Evolutionary conservation across 2,797 vertebrate genomes (phyloP).

Genomic region (Hippoglossus hippoglossus): DNA sequence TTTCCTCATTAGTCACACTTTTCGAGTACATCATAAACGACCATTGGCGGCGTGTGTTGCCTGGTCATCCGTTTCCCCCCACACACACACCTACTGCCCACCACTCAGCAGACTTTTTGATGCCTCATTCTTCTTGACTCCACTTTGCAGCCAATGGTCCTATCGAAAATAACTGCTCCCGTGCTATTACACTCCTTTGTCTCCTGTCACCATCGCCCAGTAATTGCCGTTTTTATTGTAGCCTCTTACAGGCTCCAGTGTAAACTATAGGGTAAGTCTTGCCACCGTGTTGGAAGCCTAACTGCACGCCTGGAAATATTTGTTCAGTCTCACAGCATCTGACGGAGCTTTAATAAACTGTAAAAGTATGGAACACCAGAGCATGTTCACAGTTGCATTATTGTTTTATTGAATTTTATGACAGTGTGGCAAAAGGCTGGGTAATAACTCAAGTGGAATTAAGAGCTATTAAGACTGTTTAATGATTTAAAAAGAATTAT

Average conservation of each 20-base stretch:
- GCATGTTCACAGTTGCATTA: conserved; percentile 4
- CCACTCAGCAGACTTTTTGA: conserved; percentile 69
- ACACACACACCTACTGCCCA: conserved; percentile 13
- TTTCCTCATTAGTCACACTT: conserved; percentile 55
- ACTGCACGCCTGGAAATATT: conserved; percentile 54
- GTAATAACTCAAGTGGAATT: neutral
- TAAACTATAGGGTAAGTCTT: conserved; percentile 68
- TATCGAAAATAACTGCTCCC: conserved; percentile 68
- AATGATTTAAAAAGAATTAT: too few relatives aligned
- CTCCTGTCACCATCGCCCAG: conserved; percentile 67
- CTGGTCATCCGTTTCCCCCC: too few relatives aligned
- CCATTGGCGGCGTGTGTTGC: conserved; percentile 38
- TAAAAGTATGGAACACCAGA: conserved; percentile 13
- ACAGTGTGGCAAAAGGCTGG: too few relatives aligned
- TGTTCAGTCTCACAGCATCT: conserved; percentile 38
- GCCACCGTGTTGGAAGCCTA: conserved; percentile 54
- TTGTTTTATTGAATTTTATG: too few relatives aligned
- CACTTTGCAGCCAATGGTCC: conserved; percentile 66
- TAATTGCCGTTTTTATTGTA: conserved; percentile 78
- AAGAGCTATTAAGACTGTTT: neutral
- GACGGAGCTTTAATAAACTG: conserved; percentile 13
- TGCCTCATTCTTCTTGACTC: conserved; percentile 70
- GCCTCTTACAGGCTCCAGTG: conserved; percentile 72
- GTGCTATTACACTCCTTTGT: conserved; percentile 69
- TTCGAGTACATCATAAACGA: conserved; percentile 58